Conservation (phyloP, 2,797 vertebrate species). For the Gallinago stenura region DNA sequence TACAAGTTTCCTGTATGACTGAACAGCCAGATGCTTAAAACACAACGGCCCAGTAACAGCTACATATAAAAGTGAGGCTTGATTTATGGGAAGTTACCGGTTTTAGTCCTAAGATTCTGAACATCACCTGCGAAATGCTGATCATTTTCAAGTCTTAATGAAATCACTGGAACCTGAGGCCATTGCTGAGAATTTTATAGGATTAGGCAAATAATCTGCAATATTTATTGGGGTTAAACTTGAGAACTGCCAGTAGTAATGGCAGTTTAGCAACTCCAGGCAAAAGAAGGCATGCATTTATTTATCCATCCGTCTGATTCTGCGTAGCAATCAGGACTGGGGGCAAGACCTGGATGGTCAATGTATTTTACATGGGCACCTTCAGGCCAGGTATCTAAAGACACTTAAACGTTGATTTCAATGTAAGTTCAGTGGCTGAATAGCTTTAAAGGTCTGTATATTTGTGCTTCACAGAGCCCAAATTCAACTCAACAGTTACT, state of each 20-base stretch:
- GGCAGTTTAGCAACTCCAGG: background rate
- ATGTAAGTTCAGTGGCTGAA: background rate
- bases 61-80: slow-evolving; percentile 25
- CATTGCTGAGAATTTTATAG: background rate
- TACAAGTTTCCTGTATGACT: slow-evolving; percentile 78
- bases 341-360: background rate
- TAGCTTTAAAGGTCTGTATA: background rate
- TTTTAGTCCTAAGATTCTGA: background rate
- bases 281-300: background rate
- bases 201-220: slow-evolving; percentile 4
- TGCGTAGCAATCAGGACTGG: background rate
- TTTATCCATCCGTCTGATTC: background rate
- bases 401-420: background rate
- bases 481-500: background rate
- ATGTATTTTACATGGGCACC: background rate
- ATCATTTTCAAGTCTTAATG: background rate
- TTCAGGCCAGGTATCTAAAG: background rate
- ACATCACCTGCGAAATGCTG: background rate
- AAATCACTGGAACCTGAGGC: background rate
- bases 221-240: slow-evolving; percentile 1
- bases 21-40: slow-evolving; percentile 69
- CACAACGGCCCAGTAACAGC: slow-evolving; percentile 60
- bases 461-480: background rate
- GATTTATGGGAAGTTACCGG: slow-evolving; percentile 70
- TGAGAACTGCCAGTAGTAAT: background rate